Base-by-base conservation (phyloP, 2,113 vertebrate species). In the Deroptyus accipitrinus region DNA sequence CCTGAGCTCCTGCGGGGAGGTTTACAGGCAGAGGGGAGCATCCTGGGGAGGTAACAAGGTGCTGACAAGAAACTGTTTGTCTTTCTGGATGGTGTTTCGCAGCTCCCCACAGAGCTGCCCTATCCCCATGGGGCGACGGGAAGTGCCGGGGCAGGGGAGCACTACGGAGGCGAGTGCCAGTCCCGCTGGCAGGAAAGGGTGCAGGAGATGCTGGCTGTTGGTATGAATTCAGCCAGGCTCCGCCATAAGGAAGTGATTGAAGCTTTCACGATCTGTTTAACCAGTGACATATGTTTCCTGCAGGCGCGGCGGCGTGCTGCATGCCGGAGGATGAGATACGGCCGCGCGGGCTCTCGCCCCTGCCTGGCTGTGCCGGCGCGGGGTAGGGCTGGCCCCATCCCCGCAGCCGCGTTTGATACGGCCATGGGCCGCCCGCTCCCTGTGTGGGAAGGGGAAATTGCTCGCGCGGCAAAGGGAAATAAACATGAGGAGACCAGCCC, bases 251-350 rank as follows among this genome's bases (percentile, higher is more conserved):
- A 97, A 97, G 95, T 46, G 90, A 97, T 97, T 97, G 97, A 93
- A 95, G 93, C 88, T 97, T 97, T 97, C 95, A 95, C 85, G 90
- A 97, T 96, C 90, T 93, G 90, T 96, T 97, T 97, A 97, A 97
- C 77, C 70, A 82, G 95, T 96, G 97, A 97, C 96, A 97, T 94
- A 93, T 96, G 97, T 95, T 97, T 96, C 96, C 96, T 96, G 96
- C 92, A 85, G 96, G 94, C 94, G n/a, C 92, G 57, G 87, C 83
- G 8, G 94, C 28, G 30, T 61, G 94, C 95, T 68, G 88, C 92
- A 46, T 84, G 94, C 94, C 80, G 80, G 82, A 22, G 48, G 85
- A 83, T 93, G 94, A 93, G 92, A 90, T 94, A 96, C 28, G 80
- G 94, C 90, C 55, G 15, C 39, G 69, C 22, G 7, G 72, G 48